Evolutionary conservation across 2,113 vertebrate species (phyloP).

Genomic region (Phylloscopus whistleri): DNA sequence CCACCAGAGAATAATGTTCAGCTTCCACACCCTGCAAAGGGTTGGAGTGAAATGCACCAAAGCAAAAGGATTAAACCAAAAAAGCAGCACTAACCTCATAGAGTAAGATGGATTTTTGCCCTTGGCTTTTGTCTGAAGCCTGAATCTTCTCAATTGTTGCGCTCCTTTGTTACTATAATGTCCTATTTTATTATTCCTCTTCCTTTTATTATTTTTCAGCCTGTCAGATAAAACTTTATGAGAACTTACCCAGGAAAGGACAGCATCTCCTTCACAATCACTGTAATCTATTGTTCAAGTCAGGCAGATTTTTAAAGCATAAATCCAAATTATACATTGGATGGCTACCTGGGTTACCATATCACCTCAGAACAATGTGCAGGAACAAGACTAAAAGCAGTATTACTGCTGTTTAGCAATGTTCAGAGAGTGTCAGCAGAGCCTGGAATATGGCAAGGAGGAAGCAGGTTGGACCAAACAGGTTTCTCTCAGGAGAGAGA

Average conservation of each 20-base stretch:
- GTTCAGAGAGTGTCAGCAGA: not conserved
- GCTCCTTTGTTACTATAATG: constrained; percentile 24
- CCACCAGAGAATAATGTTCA: not conserved
- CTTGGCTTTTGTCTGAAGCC: constrained; percentile 29
- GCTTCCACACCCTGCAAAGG: constrained; percentile 7
- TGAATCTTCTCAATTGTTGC: constrained; percentile 9
- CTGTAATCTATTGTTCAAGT: not conserved
- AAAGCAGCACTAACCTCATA: not conserved
- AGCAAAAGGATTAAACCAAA: constrained; percentile 26
- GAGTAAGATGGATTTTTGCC: constrained; percentile 32
- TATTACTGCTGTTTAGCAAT: not conserved
- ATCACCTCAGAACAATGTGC: not conserved
- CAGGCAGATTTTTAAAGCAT: not conserved
- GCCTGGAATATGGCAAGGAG: not conserved
- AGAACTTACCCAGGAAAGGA: constrained; percentile 16
- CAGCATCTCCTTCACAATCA: constrained; percentile 27
- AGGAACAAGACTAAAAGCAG: not conserved
- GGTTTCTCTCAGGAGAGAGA: not conserved
- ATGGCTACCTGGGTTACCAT: not conserved
- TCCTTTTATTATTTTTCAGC: constrained; percentile 49
- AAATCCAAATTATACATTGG: not conserved
- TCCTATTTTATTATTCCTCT: constrained; percentile 30
- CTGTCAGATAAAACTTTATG: constrained; percentile 32
- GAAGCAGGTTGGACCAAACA: not conserved
- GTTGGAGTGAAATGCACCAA: constrained; percentile 36